A percentile compares a stretch with the other conserved stretches of the same genome.
Conservation (phyloP, 2,888 invertebrate species). For the Xylota sylvarum region DNA sequence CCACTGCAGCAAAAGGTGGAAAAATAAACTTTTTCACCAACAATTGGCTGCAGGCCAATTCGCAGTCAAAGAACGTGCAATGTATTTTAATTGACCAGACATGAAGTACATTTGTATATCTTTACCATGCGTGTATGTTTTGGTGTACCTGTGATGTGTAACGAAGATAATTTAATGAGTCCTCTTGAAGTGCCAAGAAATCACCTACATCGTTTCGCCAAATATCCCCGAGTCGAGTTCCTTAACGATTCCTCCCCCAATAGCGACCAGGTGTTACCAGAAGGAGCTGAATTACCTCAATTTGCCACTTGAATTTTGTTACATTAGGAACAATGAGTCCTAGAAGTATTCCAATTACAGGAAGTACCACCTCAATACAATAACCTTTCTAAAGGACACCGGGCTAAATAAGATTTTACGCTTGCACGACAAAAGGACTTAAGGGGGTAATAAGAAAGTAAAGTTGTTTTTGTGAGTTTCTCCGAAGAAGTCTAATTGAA, state of each 20-base stretch:
- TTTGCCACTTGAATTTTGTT: constrained; percentile 73
- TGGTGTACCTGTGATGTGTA: constrained; percentile 19
- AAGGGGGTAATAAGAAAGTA: constrained; percentile 74
- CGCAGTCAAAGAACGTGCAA: constrained; percentile 47
- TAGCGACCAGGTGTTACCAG: constrained; percentile 60
- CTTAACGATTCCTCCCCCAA: background rate
- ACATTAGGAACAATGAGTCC: constrained; percentile 73
- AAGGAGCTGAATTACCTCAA: constrained; percentile 71
- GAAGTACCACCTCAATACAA: constrained; percentile 68
- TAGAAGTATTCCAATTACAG: constrained; percentile 75
- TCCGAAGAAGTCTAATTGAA: constrained; percentile 70
- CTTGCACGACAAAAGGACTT: constrained; percentile 72
- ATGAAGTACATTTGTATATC: background rate
- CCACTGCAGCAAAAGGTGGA: constrained; percentile 64
- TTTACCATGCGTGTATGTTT: background rate
- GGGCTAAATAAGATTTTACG: constrained; percentile 66
- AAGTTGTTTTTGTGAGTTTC: constrained; percentile 49
- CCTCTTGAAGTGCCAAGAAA: background rate
- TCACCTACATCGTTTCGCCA: background rate
- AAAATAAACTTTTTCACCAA: constrained; percentile 54
- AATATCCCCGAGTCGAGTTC: too few relatives aligned
- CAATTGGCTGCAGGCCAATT: constrained; percentile 60
- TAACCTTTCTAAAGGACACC: constrained; percentile 54
- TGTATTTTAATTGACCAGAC: constrained; percentile 68
- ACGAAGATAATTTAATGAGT: constrained; percentile 26